Evolutionary conservation across 2,888 invertebrate genomes (phyloP), one percentile per base, ranked within the genome.

Genomic region (Orthonevra nobilis): DNA sequence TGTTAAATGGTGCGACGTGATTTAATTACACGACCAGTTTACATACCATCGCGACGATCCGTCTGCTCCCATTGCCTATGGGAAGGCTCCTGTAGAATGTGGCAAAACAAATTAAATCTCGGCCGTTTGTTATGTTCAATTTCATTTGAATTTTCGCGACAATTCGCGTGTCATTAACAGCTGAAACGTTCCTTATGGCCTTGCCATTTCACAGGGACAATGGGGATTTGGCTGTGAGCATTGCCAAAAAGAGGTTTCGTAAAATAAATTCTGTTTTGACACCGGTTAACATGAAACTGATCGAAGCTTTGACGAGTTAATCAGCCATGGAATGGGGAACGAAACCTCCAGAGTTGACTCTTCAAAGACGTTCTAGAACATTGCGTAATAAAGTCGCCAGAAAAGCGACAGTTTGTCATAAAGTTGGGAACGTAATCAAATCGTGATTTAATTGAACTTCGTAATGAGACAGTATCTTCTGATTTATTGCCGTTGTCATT

Each of bases 1-100:
- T 32, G 69, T 69, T 69, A 40, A 69, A 69, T 69, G 69, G 50
- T 17, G 69, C 50, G 69, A 50, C 69, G 69, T 60, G 69, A 69
- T 69, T 69, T 69, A 69, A 69, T 69, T 69, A 50, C 58, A 69
- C 58, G 32, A 7, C 23, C 46, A 56, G 58, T 38, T 30, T 44
- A 54, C 64, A 58, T n/a, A 23, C 40, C 42, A 12, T n/a, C 5
- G 23, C 40, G 32, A 19, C 14, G 3, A 19, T 10, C 15, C 23
- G n/a, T n/a, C 12, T 17, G 12, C 42, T 7, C 9, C 9, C 6
- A 15, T 4, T 17, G 4, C 10, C 19, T 10, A 38, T 15, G 15
- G 26, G 32, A 40, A 40, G 46, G 1, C 9, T 20, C 32, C 2
- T 12, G 28, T 20, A 23, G 58, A 69, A 58, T 58, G 58, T 26